phyloP scores from a whole-genome alignment of 2,888 invertebrate species.

The Cosmia pyralina region DNA sequence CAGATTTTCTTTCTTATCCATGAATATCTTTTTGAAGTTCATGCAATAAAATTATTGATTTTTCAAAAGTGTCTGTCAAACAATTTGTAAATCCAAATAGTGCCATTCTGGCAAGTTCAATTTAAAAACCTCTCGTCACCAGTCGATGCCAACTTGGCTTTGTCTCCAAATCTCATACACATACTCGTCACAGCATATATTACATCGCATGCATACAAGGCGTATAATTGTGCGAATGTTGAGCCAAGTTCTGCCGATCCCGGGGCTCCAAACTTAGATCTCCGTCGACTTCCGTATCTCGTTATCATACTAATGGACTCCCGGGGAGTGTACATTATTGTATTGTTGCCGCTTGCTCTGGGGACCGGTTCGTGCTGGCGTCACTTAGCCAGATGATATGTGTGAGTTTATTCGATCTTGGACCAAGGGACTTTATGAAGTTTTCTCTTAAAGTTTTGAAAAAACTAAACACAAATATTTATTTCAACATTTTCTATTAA shows the following conservation, averaged over 20 bases:
- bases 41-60: not conserved
- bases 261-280: conserved; percentile 64
- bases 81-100: conserved; percentile 4
- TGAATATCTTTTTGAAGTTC: not conserved
- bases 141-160: conserved; percentile 39
- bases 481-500: not conserved
- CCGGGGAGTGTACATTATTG: conserved; percentile 72
- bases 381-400: conserved; percentile 36
- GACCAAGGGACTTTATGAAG: not conserved
- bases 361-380: conserved; percentile 60
- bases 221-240: conserved; percentile 63
- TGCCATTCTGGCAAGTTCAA: not conserved
- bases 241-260: conserved; percentile 58
- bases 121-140: not conserved
- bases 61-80: not conserved
- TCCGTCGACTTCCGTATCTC: conserved; percentile 69
- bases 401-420: conserved; percentile 32
- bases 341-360: conserved; percentile 66
- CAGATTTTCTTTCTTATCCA: not conserved
- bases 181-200: conserved; percentile 37
- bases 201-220: conserved; percentile 38
- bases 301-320: conserved; percentile 82
- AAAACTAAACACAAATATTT: not conserved
- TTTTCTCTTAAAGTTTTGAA: not conserved
- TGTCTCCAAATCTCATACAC: conserved; percentile 33